Percentiles rank a stretch among this genome's conserved stretches.
Conservation (phyloP, 2,888 invertebrate species). For the Entomobrya multifasciata region DNA sequence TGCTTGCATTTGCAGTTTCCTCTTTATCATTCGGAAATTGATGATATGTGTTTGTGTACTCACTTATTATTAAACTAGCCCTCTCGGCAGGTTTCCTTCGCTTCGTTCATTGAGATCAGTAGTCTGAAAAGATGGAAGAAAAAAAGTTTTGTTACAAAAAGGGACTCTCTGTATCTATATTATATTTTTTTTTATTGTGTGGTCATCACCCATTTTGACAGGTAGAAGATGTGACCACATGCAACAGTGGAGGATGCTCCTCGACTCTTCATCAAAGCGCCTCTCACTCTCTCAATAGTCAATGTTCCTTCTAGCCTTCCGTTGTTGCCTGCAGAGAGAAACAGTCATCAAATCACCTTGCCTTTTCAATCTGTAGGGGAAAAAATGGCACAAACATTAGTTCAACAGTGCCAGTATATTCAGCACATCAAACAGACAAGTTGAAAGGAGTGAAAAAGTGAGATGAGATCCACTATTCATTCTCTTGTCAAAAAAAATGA, state of each 20-base stretch:
- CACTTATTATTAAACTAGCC: constrained; percentile 70
- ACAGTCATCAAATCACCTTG: constrained; percentile 25
- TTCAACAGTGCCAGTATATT: too few species aligned
- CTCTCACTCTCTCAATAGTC: neutral
- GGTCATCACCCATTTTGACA: constrained; percentile 64
- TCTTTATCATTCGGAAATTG: constrained; percentile 64
- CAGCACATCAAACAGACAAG: constrained; percentile 51
- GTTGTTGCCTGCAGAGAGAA: constrained; percentile 57
- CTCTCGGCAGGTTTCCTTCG: constrained; percentile 59
- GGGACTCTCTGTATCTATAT: neutral
- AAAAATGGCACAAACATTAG: constrained; percentile 58
- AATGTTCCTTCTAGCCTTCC: too few species aligned
- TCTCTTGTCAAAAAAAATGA: constrained; percentile 58
- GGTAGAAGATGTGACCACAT: constrained; percentile 57
- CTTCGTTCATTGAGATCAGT: constrained; percentile 42
- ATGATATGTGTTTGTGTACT: constrained; percentile 51
- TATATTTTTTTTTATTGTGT: constrained; percentile 55
- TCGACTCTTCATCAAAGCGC: neutral
- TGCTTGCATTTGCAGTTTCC: constrained; percentile 43
- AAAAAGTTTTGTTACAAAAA: constrained; percentile 31
- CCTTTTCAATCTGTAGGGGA: constrained; percentile 53
- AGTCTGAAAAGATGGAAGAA: constrained; percentile 4
- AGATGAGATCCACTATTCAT: constrained; percentile 55
- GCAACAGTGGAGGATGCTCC: constrained; percentile 16
- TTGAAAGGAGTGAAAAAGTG: constrained; percentile 29